phyloP scores from a whole-genome alignment of 2,113 vertebrate genomes.

The Oncorhynchus tshawytscha region DNA sequence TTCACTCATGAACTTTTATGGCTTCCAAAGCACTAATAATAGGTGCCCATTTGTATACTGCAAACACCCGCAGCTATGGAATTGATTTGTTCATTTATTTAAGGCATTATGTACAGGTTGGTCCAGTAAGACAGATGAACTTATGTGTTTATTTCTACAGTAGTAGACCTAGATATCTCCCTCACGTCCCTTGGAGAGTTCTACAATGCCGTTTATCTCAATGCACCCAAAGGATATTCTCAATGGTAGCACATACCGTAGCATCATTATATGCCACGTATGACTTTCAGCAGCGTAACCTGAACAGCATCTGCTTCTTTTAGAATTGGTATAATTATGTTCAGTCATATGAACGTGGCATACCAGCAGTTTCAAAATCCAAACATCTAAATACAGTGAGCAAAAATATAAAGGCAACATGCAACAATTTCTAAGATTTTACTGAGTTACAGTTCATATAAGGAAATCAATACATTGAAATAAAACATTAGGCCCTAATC shows the following conservation, averaged over 20 bases:
- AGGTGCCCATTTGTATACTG: conserved; percentile 17
- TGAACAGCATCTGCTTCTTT: not conserved
- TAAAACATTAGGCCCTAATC: no score
- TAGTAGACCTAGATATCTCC: not conserved
- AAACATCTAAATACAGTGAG: conserved; percentile 1
- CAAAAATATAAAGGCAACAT: no score
- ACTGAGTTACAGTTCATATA: no score
- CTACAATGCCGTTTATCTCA: not conserved
- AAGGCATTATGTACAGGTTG: conserved; percentile 49
- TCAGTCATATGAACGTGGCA: not conserved
- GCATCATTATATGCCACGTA: not conserved
- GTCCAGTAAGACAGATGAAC: conserved; percentile 40
- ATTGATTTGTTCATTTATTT: conserved; percentile 63
- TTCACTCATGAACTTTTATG: conserved; percentile 57
- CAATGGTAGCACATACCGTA: not conserved
- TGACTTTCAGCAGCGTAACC: not conserved
- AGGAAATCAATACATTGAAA: no score
- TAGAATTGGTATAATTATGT: not conserved
- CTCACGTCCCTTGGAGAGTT: not conserved
- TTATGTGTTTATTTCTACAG: conserved; percentile 44
- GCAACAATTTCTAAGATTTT: no score
- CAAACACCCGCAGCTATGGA: conserved; percentile 25
- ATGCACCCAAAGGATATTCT: not conserved
- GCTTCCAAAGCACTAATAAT: conserved; percentile 52
- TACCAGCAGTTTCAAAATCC: conserved; percentile 48